A percentile compares a stretch with the other conserved stretches of the same genome.
These are phyloP conservation scores for Sinocyclocheilus anophthalmus DNA, from an alignment of 2,113 vertebrate species.

Conservation along the genomic window DNA sequence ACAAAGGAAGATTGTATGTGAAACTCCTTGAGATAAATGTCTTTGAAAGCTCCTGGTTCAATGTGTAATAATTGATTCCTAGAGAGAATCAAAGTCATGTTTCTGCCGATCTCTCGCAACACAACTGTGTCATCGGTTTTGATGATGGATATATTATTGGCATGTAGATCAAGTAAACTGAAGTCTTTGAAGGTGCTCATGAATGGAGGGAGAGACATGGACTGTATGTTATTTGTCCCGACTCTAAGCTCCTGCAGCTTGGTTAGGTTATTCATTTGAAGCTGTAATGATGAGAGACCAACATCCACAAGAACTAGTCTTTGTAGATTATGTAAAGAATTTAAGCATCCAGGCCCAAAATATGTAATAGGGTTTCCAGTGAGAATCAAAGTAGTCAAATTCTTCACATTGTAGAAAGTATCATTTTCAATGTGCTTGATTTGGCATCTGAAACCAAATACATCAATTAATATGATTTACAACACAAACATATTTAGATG, in stretches of 20 bases:
- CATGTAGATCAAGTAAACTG: conserved; percentile 41
- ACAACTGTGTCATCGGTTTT: conserved; percentile 36
- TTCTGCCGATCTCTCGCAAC: conserved; percentile 60
- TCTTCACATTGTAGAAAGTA: conserved; percentile 50
- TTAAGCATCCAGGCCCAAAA: conserved; percentile 34
- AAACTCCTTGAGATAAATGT: conserved; percentile 68
- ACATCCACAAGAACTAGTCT: conserved; percentile 40
- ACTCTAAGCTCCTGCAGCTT: conserved; percentile 43
- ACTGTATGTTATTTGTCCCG: conserved; percentile 41
- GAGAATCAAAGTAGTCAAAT: conserved; percentile 51
- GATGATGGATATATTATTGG: conserved; percentile 52
- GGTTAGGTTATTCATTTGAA: conserved; percentile 24
- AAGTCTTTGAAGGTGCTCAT: conserved; percentile 48
- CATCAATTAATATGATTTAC: no score
- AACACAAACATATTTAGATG: no score
- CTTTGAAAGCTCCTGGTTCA: conserved; percentile 67
- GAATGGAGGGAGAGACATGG: conserved; percentile 40
- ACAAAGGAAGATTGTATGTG: conserved; percentile 73
- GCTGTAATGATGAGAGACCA: conserved; percentile 34
- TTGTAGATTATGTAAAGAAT: conserved; percentile 27
- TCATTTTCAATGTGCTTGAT: conserved; percentile 44
- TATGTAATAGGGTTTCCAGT: conserved; percentile 49
- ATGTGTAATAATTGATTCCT: conserved; percentile 74
- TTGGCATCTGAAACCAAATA: conserved; percentile 39
- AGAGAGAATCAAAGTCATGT: conserved; percentile 75